Percentiles rank a stretch among this genome's conserved stretches.
Conservation (phyloP, 1,140 invertebrate genomes). For the Heliconius congener region DNA sequence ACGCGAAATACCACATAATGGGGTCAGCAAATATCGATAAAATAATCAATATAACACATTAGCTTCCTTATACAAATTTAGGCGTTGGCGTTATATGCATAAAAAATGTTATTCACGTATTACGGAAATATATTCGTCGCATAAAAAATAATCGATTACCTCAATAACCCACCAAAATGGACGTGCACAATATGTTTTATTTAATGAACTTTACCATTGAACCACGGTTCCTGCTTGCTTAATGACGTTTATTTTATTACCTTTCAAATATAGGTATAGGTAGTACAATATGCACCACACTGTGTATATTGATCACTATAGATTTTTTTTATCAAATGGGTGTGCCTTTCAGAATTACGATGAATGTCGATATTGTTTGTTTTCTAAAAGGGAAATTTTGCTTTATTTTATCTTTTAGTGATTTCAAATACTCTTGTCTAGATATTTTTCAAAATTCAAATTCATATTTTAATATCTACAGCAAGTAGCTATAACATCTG, state of each 20-base stretch:
- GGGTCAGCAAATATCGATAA: not conserved
- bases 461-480: too few species aligned
- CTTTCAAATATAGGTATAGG: not conserved
- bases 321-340: not conserved
- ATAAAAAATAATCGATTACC: not conserved
- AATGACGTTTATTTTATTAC: not conserved
- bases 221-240: constrained; percentile 4
- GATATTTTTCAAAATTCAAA: too few species aligned
- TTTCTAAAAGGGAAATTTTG: too few species aligned
- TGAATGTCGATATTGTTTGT: too few species aligned
- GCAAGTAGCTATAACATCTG: too few species aligned
- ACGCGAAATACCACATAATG: not conserved
- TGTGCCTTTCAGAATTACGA: not conserved
- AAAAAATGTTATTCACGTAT: not conserved
- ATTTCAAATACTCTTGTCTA: too few species aligned
- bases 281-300: not conserved
- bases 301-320: too few species aligned
- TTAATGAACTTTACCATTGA: not conserved
- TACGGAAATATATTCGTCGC: not conserved
- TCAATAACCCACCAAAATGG: not conserved
- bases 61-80: not conserved
- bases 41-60: not conserved
- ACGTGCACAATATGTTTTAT: not conserved
- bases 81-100: not conserved
- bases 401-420: too few species aligned